A percentile compares a stretch with the other conserved stretches of the same genome.
Evolutionary conservation across 2,797 vertebrate genomes (phyloP).

Genomic region (Loris lydekkerianus): DNA sequence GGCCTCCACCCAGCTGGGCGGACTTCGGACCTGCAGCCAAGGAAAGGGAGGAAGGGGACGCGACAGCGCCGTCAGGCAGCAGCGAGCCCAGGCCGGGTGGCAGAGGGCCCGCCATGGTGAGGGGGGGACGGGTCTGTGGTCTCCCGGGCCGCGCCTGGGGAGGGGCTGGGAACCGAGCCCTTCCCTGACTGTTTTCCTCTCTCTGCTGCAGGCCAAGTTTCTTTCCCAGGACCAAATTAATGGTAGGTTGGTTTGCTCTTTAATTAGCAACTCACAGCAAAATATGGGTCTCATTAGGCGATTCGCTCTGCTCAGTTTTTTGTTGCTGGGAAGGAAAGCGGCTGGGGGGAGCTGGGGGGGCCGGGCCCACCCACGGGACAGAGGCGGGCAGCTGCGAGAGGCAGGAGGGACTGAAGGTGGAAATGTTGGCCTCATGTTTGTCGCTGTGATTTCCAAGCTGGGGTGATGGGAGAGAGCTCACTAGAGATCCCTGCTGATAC

Average conservation of each 20-base stretch:
- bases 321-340: background rate
- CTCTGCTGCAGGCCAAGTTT: conserved; percentile 94
- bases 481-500: background rate
- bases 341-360: background rate
- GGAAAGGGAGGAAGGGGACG: background rate
- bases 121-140: background rate
- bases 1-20: conserved; percentile 80
- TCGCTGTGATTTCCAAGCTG: background rate
- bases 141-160: background rate
- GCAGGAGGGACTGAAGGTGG: fast-evolving
- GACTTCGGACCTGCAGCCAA: conserved; percentile 86
- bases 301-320: conserved; percentile 19
- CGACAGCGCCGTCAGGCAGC: background rate
- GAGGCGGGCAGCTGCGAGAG: background rate
- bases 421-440: background rate
- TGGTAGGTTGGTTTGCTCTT: conserved; percentile 89
- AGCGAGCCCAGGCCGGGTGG: background rate
- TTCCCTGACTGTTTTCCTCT: conserved; percentile 6
- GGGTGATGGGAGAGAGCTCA: background rate
- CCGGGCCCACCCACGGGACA: background rate
- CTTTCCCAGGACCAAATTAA: conserved; percentile 96
- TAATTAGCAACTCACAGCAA: conserved; percentile 57
- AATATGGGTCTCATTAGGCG: conserved; percentile 58
- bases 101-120: conserved; percentile 84
- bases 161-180: background rate